These are phyloP conservation scores for Spinus olivaceus DNA, from an alignment of 2,797 vertebrate genomes.

Conservation along the genomic window DNA sequence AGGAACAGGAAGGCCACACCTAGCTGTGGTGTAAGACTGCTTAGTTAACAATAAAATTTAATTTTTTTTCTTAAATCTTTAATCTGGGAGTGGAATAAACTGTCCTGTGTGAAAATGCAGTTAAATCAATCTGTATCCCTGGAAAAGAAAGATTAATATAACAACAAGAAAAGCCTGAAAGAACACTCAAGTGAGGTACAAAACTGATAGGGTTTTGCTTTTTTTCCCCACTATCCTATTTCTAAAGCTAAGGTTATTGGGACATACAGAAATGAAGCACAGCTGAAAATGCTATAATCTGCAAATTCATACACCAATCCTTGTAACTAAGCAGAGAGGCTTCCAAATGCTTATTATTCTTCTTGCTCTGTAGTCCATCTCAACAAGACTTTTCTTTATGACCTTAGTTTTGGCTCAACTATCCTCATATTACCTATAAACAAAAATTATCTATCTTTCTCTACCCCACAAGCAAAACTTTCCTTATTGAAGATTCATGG, in stretches of 20 bases:
- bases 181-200: background rate
- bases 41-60: background rate
- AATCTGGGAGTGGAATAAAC: background rate
- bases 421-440: background rate
- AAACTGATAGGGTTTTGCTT: accelerated
- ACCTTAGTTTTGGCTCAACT: background rate
- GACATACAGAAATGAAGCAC: background rate
- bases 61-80: background rate
- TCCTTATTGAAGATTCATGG: background rate
- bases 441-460: background rate
- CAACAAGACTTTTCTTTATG: background rate
- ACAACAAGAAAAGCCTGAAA: background rate
- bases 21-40: background rate
- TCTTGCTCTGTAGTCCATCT: background rate
- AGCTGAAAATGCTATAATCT: background rate
- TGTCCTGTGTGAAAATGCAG: background rate
- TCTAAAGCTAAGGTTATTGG: background rate
- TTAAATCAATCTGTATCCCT: background rate
- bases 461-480: background rate
- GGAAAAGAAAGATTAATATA: background rate
- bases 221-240: background rate
- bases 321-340: background rate
- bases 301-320: background rate
- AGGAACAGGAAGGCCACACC: background rate
- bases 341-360: background rate